These are phyloP conservation scores for Arremon aurantiirostris DNA, from an alignment of 2,797 vertebrate species.

Conservation along the genomic window DNA sequence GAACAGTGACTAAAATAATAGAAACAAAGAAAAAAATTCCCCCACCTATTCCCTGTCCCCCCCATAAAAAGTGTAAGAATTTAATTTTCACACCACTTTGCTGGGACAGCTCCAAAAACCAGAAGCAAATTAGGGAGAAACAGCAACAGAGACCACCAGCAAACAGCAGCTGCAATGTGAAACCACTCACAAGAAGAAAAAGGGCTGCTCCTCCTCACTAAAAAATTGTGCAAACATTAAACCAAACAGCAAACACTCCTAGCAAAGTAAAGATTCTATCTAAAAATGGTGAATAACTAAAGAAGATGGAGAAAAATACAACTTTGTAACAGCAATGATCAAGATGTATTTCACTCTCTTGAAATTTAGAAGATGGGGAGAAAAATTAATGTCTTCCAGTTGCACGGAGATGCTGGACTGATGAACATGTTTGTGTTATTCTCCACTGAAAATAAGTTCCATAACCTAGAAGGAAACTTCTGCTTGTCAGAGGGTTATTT, in stretches of 20 bases:
- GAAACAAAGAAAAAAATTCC: neutral
- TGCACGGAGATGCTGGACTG: neutral
- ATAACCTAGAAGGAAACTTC: neutral
- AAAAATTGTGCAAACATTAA: neutral
- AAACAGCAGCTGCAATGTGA: conserved; percentile 20
- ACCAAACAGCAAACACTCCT: neutral
- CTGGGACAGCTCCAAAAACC: neutral
- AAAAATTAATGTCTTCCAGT: neutral
- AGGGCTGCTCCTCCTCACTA: neutral
- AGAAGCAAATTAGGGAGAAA: neutral
- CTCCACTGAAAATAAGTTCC: neutral
- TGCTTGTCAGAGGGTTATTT: neutral
- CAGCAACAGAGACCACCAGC: conserved; percentile 17
- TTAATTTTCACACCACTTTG: neutral
- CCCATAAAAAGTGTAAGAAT: neutral
- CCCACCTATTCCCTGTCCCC: fast-evolving
- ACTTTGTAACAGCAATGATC: neutral
- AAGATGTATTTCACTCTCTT: neutral
- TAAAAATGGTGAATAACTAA: neutral
- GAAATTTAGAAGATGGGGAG: neutral
- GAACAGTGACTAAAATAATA: neutral
- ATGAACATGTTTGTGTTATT: neutral
- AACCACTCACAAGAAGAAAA: neutral
- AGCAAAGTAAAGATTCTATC: neutral
- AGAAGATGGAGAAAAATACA: neutral